Base-by-base conservation (phyloP, 2,797 vertebrate genomes). In the Cryptoprocta ferox region DNA sequence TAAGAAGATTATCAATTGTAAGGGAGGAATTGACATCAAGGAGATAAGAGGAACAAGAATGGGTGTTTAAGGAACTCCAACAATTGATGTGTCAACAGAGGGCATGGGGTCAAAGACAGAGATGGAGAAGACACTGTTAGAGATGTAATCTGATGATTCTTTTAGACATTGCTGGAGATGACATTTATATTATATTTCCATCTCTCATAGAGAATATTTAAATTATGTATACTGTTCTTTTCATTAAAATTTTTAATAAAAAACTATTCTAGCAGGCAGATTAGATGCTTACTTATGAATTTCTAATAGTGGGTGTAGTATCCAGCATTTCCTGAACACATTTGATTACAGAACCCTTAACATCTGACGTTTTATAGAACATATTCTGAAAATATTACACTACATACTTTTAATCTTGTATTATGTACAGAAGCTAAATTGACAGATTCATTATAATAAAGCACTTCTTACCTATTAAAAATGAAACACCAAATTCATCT, bases 391-490 rank as follows among this genome's bases (percentile, higher is more conserved):
- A 89, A 89, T 39, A 71, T 16, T 50, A 73, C 4, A 73, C 19
- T 71, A 65, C 19, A 21, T 90, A 32, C 15, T 73, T 96, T 73
- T 48, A 71, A 63, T 86, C 14, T 61, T 88, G 30, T 81, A 37
- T 85, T 61, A 94, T 59, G n/a, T 73, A 91, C 14, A 91, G 12
- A 93, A 63, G 30, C 85, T 89, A 96, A 95, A 83, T 80, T 15
- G 81, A 85, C 14, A 89, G 66, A 82, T 35, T 85, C 24, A 92
- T 92, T 91, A 76, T 50, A 94, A 83, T 59, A 63, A 81, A 75
- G 48, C 59, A 45, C 19, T 96, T 95, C 39, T 89, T 83, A 82
- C 24, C 30, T 78, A 94, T 68, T 83, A 90, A 78, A 95, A 92
- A 63, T 75, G 48, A 70, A 94, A 90, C 19, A 78, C 10, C 6